Evolutionary conservation across 1,140 invertebrate species (phyloP), one percentile per base, ranked within the genome.

Genomic region (Drosophila funebris): DNA sequence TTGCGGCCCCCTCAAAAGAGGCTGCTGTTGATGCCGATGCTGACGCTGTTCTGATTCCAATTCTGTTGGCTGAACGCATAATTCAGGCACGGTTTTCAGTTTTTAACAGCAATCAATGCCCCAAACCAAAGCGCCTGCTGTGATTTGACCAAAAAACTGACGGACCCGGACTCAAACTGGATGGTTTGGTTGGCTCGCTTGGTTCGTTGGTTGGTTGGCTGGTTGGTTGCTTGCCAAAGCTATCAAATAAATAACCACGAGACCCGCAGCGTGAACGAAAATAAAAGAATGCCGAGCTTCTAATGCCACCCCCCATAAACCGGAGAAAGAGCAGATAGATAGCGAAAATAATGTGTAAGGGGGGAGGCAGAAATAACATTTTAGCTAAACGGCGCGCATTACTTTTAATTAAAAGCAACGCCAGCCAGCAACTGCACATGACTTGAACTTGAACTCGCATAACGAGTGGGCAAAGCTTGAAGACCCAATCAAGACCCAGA

Each of bases 401-500:
- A 88, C 76, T 88, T 88, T 88, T 88, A 88, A 88, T 88, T 88
- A 88, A 88, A 87, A 87, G 54, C 78, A 89, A 73, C 72, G 83
- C 74, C 58, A 43, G 39, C 14, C 39, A 78, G 81, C 73, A 50
- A 75, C 60, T 81, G 62, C 73, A 73, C 81, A 82, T 76, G 85
- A 88, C 77, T 83, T 88, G 79, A 88, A 89, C 83, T 88, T 88
- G 83, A 88, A 88, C 83, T 79, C 83, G 39, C 44, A 54, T 58
- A 71, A 67, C 68, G 46, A 64, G 54, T 56, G 41, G 39, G 22
- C 39, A 22, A 16, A 31, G 13, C 13, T 22, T 22, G 2, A 27
- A 41, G 20, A 53, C 13, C 43, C 50, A 44, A 14, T n/a, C 24
- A 69, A 41, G n/a, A 13, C 8, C 3, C 31, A 50, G 33, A 14